Evolutionary conservation across 1,140 invertebrate genomes (phyloP), one percentile per base, ranked within the genome.

Genomic region (Drosophila simulans): DNA sequence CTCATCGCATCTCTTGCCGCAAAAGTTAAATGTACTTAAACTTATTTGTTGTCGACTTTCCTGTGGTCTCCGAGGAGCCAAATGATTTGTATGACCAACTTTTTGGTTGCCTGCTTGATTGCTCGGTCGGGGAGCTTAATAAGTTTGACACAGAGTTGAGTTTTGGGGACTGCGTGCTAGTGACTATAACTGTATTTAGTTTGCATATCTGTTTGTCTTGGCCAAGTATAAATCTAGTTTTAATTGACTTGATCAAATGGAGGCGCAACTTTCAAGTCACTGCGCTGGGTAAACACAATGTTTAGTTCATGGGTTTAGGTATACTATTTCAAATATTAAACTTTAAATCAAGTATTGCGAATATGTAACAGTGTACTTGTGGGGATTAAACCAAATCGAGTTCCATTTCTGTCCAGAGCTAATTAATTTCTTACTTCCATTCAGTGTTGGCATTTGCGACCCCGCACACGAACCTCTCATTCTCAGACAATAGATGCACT

Each of bases 11-110:
- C 31, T 37, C 5, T 12, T 22, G 53, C 43, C 74, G 70, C 73
- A 77, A 77, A 79, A 78, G 76, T 79, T 78, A 78, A 78, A 72
- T 73, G 76, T 73, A 78, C 76, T 79, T 78, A 79, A 78, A 78
- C 76, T 79, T 79, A 78, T 79, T 78, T 78, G 76, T 79, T 78
- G 68, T 79, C 68, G 68, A 79, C 68, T 73, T 78, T 59, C 60
- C 49, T 57, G 39, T 59, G 56, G 66, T 63, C 65, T 63, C 60
- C 39, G 20, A 59, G 66, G 49, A 49, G 20, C 34, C 76, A 78
- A 79, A 79, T 78, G 76, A 78, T 78, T 78, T 78, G 76, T 78
- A 79, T 79, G 76, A 72, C 76, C 68, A 78, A 78, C 76, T 78
- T 78, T 72, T 73, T 11, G 69, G 66, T 69, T 70, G 76, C 51